phyloP scores from a whole-genome alignment of 2,113 vertebrate genomes.

The Micronisus gabar region DNA sequence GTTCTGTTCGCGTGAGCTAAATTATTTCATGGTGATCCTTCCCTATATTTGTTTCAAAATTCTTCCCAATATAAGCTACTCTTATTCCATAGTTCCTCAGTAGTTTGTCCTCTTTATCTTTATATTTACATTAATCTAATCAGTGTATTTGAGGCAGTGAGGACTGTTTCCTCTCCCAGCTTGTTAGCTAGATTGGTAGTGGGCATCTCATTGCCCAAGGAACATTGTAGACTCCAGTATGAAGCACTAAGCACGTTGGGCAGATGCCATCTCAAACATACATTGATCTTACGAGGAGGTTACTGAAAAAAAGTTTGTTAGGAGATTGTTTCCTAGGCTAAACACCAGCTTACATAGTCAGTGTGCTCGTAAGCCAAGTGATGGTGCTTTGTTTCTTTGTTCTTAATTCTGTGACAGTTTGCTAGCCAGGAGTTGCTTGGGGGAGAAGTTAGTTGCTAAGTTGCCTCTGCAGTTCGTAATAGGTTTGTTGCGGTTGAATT shows the following conservation, averaged over 20 bases:
- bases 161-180: background rate
- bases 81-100: background rate
- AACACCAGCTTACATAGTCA: background rate
- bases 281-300: background rate
- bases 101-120: background rate
- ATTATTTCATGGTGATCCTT: background rate
- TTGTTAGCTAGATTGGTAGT: background rate
- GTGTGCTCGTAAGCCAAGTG: background rate
- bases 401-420: background rate
- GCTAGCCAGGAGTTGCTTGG: background rate
- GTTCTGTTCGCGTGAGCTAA: background rate
- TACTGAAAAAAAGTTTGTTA: background rate
- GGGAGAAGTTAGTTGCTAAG: background rate
- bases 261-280: background rate
- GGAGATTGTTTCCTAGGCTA: background rate
- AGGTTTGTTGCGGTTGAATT: background rate
- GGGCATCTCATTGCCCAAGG: background rate
- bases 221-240: background rate
- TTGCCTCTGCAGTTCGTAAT: fast-evolving
- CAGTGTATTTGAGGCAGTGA: background rate
- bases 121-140: background rate
- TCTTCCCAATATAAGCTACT: background rate
- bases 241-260: background rate
- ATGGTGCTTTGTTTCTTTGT: background rate
- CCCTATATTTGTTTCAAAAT: background rate